Base-by-base conservation (phyloP, 2,888 invertebrate genomes). In the Drosophila merina region DNA sequence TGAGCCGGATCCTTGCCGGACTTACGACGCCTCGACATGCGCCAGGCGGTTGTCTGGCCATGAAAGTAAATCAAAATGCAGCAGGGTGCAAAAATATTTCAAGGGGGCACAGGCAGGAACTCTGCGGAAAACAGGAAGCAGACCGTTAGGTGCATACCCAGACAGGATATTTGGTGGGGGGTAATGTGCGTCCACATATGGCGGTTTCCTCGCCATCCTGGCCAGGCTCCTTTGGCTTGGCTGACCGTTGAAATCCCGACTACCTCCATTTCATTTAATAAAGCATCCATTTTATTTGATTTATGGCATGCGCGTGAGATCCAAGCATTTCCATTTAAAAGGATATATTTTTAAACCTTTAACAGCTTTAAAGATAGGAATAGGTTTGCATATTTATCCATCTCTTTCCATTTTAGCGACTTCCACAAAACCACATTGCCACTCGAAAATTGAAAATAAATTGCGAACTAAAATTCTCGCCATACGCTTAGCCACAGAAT, bases 41-140 rank as follows among this genome's bases (percentile, higher is more conserved):
- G 50, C 28, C 33, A 64, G 64, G 59, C 73, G 60, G 52, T 77
- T 77, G 75, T 84, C 79, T 84, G 70, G 83, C 81, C 79, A 77
- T 85, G 79, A 77, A 77, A 83, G 81, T 84, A 83, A 84, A 84
- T 84, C 83, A 85, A 81, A 85, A 80, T 81, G 82, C 82, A 82
- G 67, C 73, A 75, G 57, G 70, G 76, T 67, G 72, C 70, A 77
- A 28, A 49, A 54, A 59, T 74, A 72, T 78, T 80, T 76, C 76
- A 63, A 12, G 20, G 40, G 47, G 20, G 33, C 14, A 48, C 20
- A 48, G 60, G 26, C 47, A n/a, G 31, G 30, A 31, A 14, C 49
- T 49, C 20, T 40, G 47, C 30, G 26, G 1, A 36, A 54, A 44
- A 12, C 3, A 7, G 31, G 40, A 59, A 38, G 47, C 69, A 79